Base-by-base conservation (phyloP, 2,888 invertebrate species). In the Anarsia innoxiella region DNA sequence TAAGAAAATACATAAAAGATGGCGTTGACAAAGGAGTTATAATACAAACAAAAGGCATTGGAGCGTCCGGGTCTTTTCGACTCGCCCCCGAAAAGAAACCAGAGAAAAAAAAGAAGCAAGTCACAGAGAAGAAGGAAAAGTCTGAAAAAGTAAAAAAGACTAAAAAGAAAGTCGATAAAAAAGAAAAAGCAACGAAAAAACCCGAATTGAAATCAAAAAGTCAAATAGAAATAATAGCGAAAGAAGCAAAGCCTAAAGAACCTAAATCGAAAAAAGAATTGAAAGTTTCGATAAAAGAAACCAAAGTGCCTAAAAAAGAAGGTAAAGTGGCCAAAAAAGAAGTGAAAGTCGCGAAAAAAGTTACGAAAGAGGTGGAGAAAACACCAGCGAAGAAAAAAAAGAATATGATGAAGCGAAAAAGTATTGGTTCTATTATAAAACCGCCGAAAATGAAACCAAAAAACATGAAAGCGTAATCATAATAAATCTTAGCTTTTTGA, bases 41-140 rank as follows among this genome's bases (percentile, higher is more conserved):
- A 0, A 36, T 72, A 0, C 80, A 80, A 42, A 59, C 59, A 0
- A 80, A 77, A 47, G 88, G 86, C 23, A 86, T 80, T 54, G 87
- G 87, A 1, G 86, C 86, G 0, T 72, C 82, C 10, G 87, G 87
- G 6, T 79, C 54, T 3, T 64, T 62, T 64, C 85, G 83, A 47
- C 55, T 83, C 9, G 68, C 74, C n/a, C 8, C 37, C 3, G 23
- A 13, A 8, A 33, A 42, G 25, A 44, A 44, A 37, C 9, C 27
- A 3, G 36, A 41, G 30, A 37, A 28, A 1, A 23, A 42, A 10
- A 47, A 11, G 11, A 19, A 19, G 19, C 3, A 19, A 19, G 14
- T 13, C 32, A 5, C 9, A 4, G 35, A 32, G 14, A 30, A 30
- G 19, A 33, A 36, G 30, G 27, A 32, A 23, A 19, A 35, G 35